Base-by-base conservation (phyloP, 2,888 invertebrate genomes). In the Schrankia costaestrigalis region DNA sequence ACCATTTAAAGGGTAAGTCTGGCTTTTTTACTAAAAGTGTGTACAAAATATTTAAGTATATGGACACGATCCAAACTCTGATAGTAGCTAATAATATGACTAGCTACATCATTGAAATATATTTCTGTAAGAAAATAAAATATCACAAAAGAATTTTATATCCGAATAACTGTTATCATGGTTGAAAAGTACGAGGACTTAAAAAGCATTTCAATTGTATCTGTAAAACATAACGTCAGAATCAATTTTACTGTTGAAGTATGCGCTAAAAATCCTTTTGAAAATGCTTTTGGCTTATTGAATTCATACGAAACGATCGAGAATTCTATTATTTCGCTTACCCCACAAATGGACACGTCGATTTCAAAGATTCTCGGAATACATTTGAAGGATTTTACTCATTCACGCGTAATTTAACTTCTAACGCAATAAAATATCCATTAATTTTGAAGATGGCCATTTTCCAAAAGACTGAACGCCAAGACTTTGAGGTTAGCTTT, bases 361-460 rank as follows among this genome's bases (percentile, higher is more conserved):
- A 50, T 52, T 46, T 55, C 58, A 61, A 63, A 58, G 57, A 49
- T 63, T 58, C 60, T 59, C 30, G 38, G 52, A 62, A 66, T 63
- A 66, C 63, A 63, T 67, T 69, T 60, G 60, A 60, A 56, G 56
- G 65, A 70, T 71, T 77, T 69, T 69, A 74, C 72, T 57, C 55
- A 66, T 80, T 78, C 69, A 80, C 81, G 82, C 78, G 68, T 79
- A 80, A 86, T 86, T 85, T 82, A 81, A 78, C 83, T 67, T 65
- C 69, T 71, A 71, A 78, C 78, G 79, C 73, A 81, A 83, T 83
- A 76, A 79, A 82, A 83, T 79, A 78, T 80, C 85, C 85, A 86
- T 86, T 86, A 84, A 85, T 81, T 79, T 74, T 70, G 69, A 71
- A 73, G 79, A 81, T 78, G 75, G 75, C 76, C 74, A 84, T 86